These are phyloP conservation scores for Cerastis leucographa DNA, from an alignment of 2,888 invertebrate species.

Conservation along the genomic window DNA sequence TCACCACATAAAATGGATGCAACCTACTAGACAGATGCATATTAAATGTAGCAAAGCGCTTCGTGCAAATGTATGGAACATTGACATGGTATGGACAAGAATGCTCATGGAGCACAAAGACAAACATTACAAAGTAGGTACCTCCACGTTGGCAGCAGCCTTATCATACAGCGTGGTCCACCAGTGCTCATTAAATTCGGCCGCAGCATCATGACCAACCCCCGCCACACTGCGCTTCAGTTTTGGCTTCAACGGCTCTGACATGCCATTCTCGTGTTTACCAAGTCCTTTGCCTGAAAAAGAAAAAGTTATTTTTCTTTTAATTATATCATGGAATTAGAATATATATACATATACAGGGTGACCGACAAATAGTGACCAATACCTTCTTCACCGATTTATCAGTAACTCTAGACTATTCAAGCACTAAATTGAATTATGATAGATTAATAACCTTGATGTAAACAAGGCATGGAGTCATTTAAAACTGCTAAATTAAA, in stretches of 20 bases:
- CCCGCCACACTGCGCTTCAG: slow-evolving; percentile 95
- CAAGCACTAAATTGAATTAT: no score
- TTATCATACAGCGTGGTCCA: slow-evolving; percentile 95
- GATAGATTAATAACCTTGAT: not conserved
- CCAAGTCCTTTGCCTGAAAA: slow-evolving; percentile 95
- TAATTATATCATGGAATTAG: rapidly evolving
- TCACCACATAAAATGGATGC: no score
- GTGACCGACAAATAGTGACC: no score
- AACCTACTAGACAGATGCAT: no score
- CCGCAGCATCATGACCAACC: slow-evolving; percentile 94
- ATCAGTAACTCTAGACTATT: not conserved
- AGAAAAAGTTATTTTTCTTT: no score
- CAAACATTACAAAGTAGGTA: slow-evolving; percentile 65
- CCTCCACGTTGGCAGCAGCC: slow-evolving; percentile 93
- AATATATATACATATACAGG: no score
- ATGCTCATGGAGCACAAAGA: no score
- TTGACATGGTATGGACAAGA: no score
- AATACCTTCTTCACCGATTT: not conserved
- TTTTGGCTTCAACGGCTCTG: slow-evolving; percentile 94
- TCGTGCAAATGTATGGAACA: no score
- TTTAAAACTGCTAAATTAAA: not conserved
- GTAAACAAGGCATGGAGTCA: not conserved
- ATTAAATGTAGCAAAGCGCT: no score
- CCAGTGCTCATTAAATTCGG: slow-evolving; percentile 96
- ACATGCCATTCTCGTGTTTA: slow-evolving; percentile 94